Base-by-base conservation (phyloP, 2,888 invertebrate species). In the Chelonus formosanus region DNA sequence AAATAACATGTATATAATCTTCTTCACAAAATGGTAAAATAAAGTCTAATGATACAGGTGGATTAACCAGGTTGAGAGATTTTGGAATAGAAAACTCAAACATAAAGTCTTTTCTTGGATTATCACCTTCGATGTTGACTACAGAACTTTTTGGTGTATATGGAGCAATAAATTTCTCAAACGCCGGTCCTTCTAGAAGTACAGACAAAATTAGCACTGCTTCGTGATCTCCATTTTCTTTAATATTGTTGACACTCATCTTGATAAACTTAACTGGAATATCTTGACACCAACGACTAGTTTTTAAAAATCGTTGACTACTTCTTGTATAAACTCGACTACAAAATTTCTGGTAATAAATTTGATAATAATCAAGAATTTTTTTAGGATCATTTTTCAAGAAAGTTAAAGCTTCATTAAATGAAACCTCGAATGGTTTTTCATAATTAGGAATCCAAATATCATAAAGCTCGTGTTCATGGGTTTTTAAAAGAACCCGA, bases 211-310 rank as follows among this genome's bases (percentile, higher is more conserved):
- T 64, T 0, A 71, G n/a, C 0, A 73, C 8, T 1, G 65, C 20
- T 0, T 5, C 5, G 3, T 2, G 3, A 1, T 40, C n/a, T 0
- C 73, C 67, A 0, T 69, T 47, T 3, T 72, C 34, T 0, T 40
- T n/a, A 1, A 56, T 7, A 10, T 40, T 4, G 1, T 52, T 6
- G 4, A 32, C 5, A 34, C 52, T 48, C n/a, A 61, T 34, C 0
- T 76, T 36, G 1, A 44, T 62, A 50, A 82, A 78, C 31, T 68
- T 75, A 0, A 78, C 71, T 3, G 82, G 81, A 6, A 83, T 70
- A 3, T 78, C 72, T 10, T 79, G 72, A 63, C 81, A 76, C 82
- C 82, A 83, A 3, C 75, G 74, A 1, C 68, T 47, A 0, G 65
- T 32, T 53, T 57, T 75, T 0, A 83, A 8, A 40, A 81, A 82